These are phyloP conservation scores for Drosophila stalkeri DNA, from an alignment of 2,888 invertebrate species.

Conservation along the genomic window DNA sequence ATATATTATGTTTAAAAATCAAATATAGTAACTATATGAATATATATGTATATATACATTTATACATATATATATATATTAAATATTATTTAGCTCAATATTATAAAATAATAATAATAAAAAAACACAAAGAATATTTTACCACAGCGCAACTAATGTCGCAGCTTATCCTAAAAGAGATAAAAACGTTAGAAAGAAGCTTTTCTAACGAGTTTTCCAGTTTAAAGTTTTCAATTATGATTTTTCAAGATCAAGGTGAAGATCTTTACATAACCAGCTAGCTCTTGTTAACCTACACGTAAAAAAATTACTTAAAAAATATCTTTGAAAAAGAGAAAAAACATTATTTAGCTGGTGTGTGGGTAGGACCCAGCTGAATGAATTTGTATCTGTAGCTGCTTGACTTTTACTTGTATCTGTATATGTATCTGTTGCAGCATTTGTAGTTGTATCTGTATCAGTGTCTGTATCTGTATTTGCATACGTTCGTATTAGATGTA, in stretches of 20 bases:
- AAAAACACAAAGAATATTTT: slow-evolving; percentile 45
- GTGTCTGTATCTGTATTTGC: slow-evolving; percentile 22
- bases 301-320: slow-evolving; percentile 4
- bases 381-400: slow-evolving; percentile 39
- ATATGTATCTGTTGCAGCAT: slow-evolving; percentile 27
- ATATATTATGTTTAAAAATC: slow-evolving; percentile 43
- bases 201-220: slow-evolving; percentile 33
- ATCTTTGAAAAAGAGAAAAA: slow-evolving; percentile 23
- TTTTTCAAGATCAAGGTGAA: slow-evolving; percentile 76
- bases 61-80: slow-evolving; percentile 18
- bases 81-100: slow-evolving; percentile 72
- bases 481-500: slow-evolving; percentile 12
- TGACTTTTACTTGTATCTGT: slow-evolving; percentile 3
- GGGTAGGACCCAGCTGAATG: slow-evolving; percentile 60
- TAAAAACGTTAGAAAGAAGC: not conserved
- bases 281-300: slow-evolving; percentile 68
- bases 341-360: slow-evolving; percentile 45
- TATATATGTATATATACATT: slow-evolving; percentile 23
- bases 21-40: slow-evolving; percentile 41
- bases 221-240: slow-evolving; percentile 17
- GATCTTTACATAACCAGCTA: slow-evolving; percentile 49
- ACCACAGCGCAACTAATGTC: not conserved
- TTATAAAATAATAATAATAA: slow-evolving; percentile 50
- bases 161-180: not conserved
- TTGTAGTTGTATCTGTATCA: not conserved